Evolutionary conservation across 2,113 vertebrate genomes (phyloP), one percentile per base, ranked within the genome.

Genomic region (Meleagris gallopavo): DNA sequence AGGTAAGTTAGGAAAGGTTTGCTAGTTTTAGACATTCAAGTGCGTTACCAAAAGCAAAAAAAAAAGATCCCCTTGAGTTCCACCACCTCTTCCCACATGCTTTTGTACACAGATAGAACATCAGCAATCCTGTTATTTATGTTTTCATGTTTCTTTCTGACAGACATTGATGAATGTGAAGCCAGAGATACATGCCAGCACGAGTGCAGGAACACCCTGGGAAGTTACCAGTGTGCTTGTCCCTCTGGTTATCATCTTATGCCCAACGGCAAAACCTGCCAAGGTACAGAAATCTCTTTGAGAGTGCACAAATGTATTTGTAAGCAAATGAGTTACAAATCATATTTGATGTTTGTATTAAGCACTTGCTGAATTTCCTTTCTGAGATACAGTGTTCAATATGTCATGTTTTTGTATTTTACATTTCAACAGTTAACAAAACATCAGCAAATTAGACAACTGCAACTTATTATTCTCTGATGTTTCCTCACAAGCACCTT

Each of bases 161-260:
- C 98, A 99, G 99, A 99, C 95, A 98, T 99, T 17, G 98, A 99
- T 78, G 99, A 99, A 94, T 99, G 99, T 97, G 98, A 99, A 94
- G 98, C 97, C 86, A 98, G 98, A 86, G 98, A 99, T 32, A 78
- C 88, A 6, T 99, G 99, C 91, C 99, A 99, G 95, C 99, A 99
- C 1, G 99, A 99, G 82, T 99, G 99, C 97, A 97, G 98, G 90
- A 99, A 99, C 96, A 98, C 98, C 58, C 97, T 97, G 14, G 99
- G 99, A 32, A 99, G 99, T 90, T 98, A 99, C 93, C 98, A 98
- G 81, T 99, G 99, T 73, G 30, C 98, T 52, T 99, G 99, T 96
- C 99, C 99, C 0, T 38, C 92, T 3, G 99, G 99, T 24, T 99
- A 99, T 82, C 98, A 96, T 22, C 98, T 99, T 70, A 99, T 97